Evolutionary conservation across 2,797 vertebrate genomes (phyloP), one percentile per base, ranked within the genome.

Genomic region (Chlorospingus flavigularis): DNA sequence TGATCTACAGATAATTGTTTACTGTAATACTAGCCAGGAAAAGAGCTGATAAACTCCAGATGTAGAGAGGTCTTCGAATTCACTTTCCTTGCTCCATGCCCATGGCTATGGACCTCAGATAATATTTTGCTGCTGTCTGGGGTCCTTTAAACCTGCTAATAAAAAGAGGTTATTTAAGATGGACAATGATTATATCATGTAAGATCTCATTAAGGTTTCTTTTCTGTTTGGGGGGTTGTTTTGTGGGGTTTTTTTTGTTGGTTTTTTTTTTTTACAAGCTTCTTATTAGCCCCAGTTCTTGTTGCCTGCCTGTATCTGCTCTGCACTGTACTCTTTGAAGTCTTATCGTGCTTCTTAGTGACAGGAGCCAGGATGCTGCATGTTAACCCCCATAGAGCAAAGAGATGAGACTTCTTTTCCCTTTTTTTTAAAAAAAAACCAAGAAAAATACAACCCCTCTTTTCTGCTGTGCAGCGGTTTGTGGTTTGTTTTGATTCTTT

Each of bases 1-100:
- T 98, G 98, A 99, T 98, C 98, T 98, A 96, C 97, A 98, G 98
- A 99, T 99, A 99, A 99, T 98, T 98, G 97, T 97, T 98, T 97
- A 98, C 98, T 98, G 98, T 98, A 98, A 98, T 97, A 98, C 98
- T 98, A 98, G 97, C 98, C 99, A 98, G 98, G 98, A 99, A 99
- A 98, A 98, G 97, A 94, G 98, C 97, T 98, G 98, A 99, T 99
- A 98, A 98, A 98, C 97, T 99, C 99, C 98, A 99, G 99, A 99
- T 99, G 99, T 98, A 97, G 96, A 85, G 77, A 97, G 97, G 96
- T 97, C 98, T 97, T 98, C 98, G 97, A 95, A 98, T 98, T 98
- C 98, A 98, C 98, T 98, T 98, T 98, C 97, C 86, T 98, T 96
- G 97, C 91, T 97, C 96, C 95, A 70, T 96, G 98, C 97, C 97